phyloP scores from a whole-genome alignment of 2,797 vertebrate species.

The Pampus argenteus region DNA sequence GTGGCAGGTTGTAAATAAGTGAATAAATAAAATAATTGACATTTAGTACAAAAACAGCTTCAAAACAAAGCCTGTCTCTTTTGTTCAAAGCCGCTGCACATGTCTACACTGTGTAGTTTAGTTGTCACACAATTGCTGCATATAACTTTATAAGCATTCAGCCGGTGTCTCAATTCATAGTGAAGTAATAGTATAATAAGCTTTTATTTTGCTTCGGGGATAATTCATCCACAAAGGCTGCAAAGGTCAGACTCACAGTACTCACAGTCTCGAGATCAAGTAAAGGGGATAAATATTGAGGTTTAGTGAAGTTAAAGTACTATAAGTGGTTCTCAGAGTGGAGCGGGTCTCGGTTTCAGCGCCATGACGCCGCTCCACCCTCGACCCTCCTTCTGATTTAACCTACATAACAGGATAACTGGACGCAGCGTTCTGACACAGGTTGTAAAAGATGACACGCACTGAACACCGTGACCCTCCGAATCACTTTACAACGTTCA shows the following conservation, averaged over 20 bases:
- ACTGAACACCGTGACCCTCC: not conserved
- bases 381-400: slow-evolving; percentile 32
- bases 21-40: not conserved
- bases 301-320: not conserved
- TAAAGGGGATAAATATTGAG: not conserved
- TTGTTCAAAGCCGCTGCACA: too few relatives aligned
- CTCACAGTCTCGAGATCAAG: not conserved
- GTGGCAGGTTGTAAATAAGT: not conserved
- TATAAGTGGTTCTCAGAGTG: slow-evolving; percentile 36
- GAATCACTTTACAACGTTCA: slow-evolving; percentile 3
- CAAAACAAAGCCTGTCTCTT: not conserved
- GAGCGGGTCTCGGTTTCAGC: slow-evolving; percentile 32
- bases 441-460: slow-evolving; percentile 32
- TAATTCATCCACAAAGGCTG: too few relatives aligned
- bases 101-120: too few relatives aligned
- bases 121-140: too few relatives aligned
- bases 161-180: not conserved
- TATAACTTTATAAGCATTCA: not conserved
- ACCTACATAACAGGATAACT: slow-evolving; percentile 17
- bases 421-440: slow-evolving; percentile 21
- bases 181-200: not conserved
- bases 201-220: too few relatives aligned
- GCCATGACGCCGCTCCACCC: not conserved
- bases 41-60: not conserved
- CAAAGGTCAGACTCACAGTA: not conserved